Base-by-base conservation (phyloP, 2,888 invertebrate genomes). In the Esperia sulphurella region DNA sequence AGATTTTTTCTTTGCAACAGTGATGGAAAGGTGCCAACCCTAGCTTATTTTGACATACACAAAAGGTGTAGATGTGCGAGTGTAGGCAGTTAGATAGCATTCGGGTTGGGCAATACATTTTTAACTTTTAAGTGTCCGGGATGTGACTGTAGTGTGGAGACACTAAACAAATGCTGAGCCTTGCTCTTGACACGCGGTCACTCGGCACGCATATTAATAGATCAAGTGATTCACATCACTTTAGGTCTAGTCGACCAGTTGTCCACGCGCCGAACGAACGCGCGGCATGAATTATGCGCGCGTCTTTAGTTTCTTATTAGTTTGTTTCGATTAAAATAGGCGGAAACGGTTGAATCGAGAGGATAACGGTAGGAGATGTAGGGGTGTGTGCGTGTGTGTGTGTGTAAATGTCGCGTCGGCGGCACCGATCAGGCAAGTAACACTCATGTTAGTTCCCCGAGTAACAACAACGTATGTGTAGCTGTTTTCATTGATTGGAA, bases 141-240 rank as follows among this genome's bases (percentile, higher is more conserved):
- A 21, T 21, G 5, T 21, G 21, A 21, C 21, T 21, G 21, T 21
- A 21, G 21, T 0, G 30, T 5, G n/a, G 41, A 28, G 6, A 13
- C 64, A 57, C 65, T 58, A 63, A 65, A 71, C 69, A 65, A 65
- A 61, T 65, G 62, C 71, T 68, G 68, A 79, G 78, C 83, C 83
- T 87, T 83, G 85, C 75, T 86, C 85, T 85, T 85, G 85, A 86
- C 85, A 84, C 73, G 71, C 81, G 86, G 86, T 83, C 85, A 83
- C 83, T 83, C 76, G 83, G 77, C 77, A 79, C 80, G 85, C 86
- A 86, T 87, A 86, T 84, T 87, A 87, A 87, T 87, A 86, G 83
- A 80, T 68, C 73, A 77, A 83, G 75, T 84, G 85, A 83, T 78
- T 83, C 83, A 84, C 79, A 77, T 76, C 78, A 79, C 43, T 76